A percentile compares a stretch with the other conserved stretches of the same genome.
Conservation (phyloP, 1,140 invertebrate genomes). For the Asobara japonica region DNA sequence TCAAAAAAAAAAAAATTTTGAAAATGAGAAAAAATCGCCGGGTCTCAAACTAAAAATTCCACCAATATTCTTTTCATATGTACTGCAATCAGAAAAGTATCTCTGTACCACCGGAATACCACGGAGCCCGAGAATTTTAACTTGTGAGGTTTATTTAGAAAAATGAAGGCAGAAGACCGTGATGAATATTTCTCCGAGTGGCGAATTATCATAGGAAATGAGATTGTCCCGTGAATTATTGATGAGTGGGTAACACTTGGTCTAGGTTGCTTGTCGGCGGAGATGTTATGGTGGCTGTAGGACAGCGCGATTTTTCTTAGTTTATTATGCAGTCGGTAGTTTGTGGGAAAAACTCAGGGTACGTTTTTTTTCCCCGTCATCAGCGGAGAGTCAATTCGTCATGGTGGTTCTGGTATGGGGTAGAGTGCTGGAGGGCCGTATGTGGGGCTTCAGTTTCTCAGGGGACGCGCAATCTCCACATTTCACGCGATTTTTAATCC, state of each 20-base stretch:
- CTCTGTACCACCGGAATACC: constrained; percentile 23
- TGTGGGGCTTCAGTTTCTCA: too few relatives aligned
- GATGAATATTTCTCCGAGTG: constrained; percentile 58
- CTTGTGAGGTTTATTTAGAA: neutral
- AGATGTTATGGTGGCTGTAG: constrained; percentile 17
- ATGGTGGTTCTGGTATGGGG: too few relatives aligned
- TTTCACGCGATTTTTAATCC: too few relatives aligned
- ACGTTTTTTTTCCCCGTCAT: neutral
- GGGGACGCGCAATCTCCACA: too few relatives aligned
- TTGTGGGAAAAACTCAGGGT: neutral
- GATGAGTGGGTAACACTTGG: constrained; percentile 40
- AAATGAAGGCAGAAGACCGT: constrained; percentile 37
- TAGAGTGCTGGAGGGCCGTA: too few relatives aligned
- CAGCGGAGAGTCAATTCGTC: too few relatives aligned
- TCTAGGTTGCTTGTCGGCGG: neutral
- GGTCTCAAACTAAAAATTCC: too few relatives aligned
- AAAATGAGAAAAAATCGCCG: too few relatives aligned
- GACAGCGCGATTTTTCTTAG: constrained; percentile 45
- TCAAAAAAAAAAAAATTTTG: too few relatives aligned
- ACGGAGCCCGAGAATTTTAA: constrained; percentile 6
- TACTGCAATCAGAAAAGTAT: too few relatives aligned
- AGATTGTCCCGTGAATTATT: constrained; percentile 60
- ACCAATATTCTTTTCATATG: too few relatives aligned
- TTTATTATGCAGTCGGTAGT: neutral
- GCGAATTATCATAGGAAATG: constrained; percentile 57